These are phyloP conservation scores for Bambusicola thoracicus DNA, from an alignment of 2,113 vertebrate genomes.

Conservation along the genomic window DNA sequence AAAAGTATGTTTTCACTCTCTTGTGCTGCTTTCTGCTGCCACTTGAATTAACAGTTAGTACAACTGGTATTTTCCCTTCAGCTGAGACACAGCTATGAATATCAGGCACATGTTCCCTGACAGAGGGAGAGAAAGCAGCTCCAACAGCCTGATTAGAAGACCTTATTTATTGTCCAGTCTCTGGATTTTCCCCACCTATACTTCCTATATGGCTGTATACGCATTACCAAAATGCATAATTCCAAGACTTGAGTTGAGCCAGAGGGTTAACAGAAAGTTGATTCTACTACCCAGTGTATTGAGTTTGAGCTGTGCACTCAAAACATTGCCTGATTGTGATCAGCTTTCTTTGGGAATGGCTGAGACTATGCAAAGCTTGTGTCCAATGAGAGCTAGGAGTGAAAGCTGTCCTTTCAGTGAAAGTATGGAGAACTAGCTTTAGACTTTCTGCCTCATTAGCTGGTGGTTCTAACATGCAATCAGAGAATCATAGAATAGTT, in stretches of 20 bases:
- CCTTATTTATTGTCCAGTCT: background rate
- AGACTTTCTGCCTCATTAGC: background rate
- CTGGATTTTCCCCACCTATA: background rate
- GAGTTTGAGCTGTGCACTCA: background rate
- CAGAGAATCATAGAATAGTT: background rate
- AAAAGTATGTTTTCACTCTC: slow-evolving; percentile 38
- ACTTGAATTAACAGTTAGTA: slow-evolving; percentile 3
- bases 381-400: background rate
- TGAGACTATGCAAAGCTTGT: background rate
- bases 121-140: background rate
- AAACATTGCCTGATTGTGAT: background rate
- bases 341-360: background rate
- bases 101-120: background rate
- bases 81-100: background rate
- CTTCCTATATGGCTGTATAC: background rate
- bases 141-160: background rate
- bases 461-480: background rate
- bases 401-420: background rate
- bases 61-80: slow-evolving; percentile 35
- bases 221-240: background rate
- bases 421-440: background rate
- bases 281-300: background rate
- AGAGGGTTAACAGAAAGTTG: background rate
- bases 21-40: slow-evolving; percentile 23
- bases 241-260: background rate